These are phyloP conservation scores for Acanthisitta chloris DNA, from an alignment of 2,113 vertebrate species.

Conservation along the genomic window DNA sequence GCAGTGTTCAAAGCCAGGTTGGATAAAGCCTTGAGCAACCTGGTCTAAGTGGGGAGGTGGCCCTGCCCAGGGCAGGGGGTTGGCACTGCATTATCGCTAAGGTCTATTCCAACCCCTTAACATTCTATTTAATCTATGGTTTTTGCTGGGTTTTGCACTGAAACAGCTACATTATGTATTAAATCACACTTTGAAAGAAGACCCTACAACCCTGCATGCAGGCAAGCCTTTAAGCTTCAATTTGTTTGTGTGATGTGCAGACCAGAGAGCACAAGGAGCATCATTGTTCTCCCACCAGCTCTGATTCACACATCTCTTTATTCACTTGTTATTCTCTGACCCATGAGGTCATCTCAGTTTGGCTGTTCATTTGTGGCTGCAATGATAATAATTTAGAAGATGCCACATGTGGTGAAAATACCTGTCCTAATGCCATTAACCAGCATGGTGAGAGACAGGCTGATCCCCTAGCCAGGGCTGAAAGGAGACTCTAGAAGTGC, in stretches of 20 bases:
- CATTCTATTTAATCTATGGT: too few species aligned
- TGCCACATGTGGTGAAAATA: not conserved
- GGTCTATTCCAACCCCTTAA: too few species aligned
- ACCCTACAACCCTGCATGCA: not conserved
- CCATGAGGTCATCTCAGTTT: conserved; percentile 25
- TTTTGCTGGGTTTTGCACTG: not conserved
- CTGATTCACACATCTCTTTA: not conserved
- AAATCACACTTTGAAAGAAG: not conserved
- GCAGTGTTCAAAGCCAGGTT: too few species aligned
- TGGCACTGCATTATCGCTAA: too few species aligned
- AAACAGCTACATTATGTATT: not conserved
- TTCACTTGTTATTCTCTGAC: conserved; percentile 34
- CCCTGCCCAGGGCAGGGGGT: too few species aligned
- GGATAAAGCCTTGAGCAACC: too few species aligned
- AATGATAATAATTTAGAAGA: not conserved
- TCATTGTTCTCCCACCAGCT: not conserved
- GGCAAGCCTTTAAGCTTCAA: not conserved
- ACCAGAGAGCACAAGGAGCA: not conserved
- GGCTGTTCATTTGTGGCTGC: conserved; percentile 10
- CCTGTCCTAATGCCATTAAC: not conserved
- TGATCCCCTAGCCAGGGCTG: not conserved
- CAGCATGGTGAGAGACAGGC: not conserved
- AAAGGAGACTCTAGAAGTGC: not conserved
- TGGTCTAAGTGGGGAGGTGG: too few species aligned
- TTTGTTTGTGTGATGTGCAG: not conserved